Conservation (phyloP, 30 jellyfish, hydroid and myxozoan species). For the Pseudorhiza aurosa region DNA sequence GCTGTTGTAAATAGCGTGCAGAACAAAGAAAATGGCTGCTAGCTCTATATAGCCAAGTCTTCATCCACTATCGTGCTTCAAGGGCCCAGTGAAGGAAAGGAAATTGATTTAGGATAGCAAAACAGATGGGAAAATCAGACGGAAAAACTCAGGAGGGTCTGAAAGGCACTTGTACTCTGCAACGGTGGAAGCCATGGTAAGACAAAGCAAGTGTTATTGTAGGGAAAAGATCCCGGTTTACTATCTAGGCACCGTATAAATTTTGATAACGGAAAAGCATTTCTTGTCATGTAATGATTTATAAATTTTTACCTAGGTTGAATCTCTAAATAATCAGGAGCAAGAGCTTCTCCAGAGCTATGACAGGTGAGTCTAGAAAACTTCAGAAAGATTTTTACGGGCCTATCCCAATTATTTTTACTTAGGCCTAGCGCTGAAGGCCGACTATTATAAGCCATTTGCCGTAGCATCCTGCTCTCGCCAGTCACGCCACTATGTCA, state of each 20-base stretch:
- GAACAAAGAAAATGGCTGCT: constrained; percentile 83
- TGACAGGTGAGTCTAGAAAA: constrained; percentile 80
- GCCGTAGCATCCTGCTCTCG: background rate
- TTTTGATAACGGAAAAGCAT: background rate
- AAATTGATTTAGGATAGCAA: background rate
- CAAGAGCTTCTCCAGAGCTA: constrained; percentile 95
- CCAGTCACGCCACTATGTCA: background rate
- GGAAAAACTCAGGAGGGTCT: constrained; percentile 29
- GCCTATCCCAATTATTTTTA: background rate
- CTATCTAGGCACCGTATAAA: background rate
- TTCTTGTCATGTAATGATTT: background rate
- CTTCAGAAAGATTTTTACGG: background rate
- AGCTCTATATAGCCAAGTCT: constrained; percentile 5
- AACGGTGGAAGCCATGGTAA: constrained; percentile 66
- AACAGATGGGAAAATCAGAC: constrained; percentile 73
- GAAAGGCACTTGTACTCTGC: constrained; percentile 42
- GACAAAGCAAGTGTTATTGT: background rate
- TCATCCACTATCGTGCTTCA: background rate
- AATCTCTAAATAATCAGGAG: constrained; percentile 82
- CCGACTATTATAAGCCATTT: background rate
- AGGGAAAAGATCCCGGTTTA: background rate
- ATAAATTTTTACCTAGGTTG: constrained; percentile 51
- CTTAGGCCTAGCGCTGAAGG: background rate
- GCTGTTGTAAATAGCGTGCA: constrained; percentile 76
- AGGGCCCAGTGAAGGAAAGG: background rate